Conservation (phyloP, 2,888 invertebrate species). For the Pimpla rufipes region DNA sequence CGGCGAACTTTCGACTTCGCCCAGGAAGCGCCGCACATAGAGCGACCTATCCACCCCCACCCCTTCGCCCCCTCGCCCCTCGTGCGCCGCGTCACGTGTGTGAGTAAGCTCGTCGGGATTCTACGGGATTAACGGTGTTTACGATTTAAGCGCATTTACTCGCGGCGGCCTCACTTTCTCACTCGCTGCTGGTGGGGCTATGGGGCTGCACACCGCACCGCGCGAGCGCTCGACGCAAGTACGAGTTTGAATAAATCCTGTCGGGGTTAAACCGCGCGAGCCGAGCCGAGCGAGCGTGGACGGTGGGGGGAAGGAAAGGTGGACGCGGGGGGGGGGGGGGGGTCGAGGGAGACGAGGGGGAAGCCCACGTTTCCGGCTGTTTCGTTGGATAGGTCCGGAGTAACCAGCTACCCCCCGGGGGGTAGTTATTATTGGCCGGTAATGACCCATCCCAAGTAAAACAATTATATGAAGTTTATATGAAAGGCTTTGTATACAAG, state of each 20-base stretch:
- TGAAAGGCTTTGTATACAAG: no score
- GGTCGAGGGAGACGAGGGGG: neutral
- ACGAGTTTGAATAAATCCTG: constrained; percentile 79
- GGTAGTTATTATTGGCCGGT: constrained; percentile 33
- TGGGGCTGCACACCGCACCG: constrained; percentile 12
- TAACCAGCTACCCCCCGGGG: no score
- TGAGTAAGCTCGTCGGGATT: constrained; percentile 73
- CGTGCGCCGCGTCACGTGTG: constrained; percentile 69
- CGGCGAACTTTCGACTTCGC: constrained; percentile 59
- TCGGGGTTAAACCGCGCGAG: constrained; percentile 70
- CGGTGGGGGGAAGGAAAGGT: constrained; percentile 56
- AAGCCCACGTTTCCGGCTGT: neutral
- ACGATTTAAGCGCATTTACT: constrained; percentile 81
- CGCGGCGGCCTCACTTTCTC: no score
- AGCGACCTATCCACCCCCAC: constrained; percentile 46
- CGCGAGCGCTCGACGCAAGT: constrained; percentile 67
- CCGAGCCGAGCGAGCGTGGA: constrained; percentile 66
- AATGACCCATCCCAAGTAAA: no score
- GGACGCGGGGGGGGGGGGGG: neutral
- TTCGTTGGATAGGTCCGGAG: constrained; percentile 3
- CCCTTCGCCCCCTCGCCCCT: constrained; percentile 47
- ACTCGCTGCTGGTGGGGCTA: neutral
- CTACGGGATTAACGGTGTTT: constrained; percentile 80
- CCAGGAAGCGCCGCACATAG: constrained; percentile 28
- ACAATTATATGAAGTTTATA: no score